phyloP scores from a whole-genome alignment of 1,140 invertebrate species.

The Aphaenogaster rudis region DNA sequence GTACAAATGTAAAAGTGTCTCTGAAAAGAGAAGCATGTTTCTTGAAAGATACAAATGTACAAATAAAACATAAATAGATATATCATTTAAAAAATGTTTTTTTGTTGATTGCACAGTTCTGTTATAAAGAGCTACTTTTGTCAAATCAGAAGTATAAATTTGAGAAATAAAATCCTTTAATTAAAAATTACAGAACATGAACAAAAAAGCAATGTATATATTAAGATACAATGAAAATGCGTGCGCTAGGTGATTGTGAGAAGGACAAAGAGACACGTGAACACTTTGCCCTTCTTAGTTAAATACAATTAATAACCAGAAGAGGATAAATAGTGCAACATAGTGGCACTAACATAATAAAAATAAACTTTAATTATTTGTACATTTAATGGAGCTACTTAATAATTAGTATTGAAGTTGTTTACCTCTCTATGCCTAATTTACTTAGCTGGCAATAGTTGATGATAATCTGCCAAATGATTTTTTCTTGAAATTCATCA shows the following conservation, averaged over 20 bases:
- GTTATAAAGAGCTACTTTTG: conserved; percentile 57
- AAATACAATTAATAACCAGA: conserved; percentile 56
- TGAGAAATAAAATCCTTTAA: conserved; percentile 9
- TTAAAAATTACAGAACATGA: not conserved
- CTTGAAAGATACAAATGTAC: not conserved
- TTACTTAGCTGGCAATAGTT: conserved; percentile 77
- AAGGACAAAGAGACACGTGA: conserved; percentile 36
- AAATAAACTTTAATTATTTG: conserved; percentile 63
- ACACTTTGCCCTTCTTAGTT: conserved; percentile 46
- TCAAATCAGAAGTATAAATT: conserved; percentile 29
- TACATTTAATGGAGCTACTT: conserved; percentile 60
- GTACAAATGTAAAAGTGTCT: conserved; percentile 62
- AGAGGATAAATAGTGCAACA: conserved; percentile 63
- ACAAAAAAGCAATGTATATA: conserved; percentile 51
- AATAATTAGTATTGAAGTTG: conserved; percentile 65
- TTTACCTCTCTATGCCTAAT: conserved; percentile 78
- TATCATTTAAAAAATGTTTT: conserved; percentile 41
- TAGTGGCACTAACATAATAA: conserved; percentile 63
- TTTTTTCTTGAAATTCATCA: conserved; percentile 74
- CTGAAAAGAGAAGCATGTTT: conserved; percentile 37
- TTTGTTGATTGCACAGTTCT: not conserved
- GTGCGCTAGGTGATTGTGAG: conserved; percentile 51
- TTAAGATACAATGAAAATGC: conserved; percentile 65
- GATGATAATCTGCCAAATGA: conserved; percentile 77
- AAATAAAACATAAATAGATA: conserved; percentile 21